Evolutionary conservation across 2,113 vertebrate species (phyloP).

Genomic region (Bostrychus sinensis): DNA sequence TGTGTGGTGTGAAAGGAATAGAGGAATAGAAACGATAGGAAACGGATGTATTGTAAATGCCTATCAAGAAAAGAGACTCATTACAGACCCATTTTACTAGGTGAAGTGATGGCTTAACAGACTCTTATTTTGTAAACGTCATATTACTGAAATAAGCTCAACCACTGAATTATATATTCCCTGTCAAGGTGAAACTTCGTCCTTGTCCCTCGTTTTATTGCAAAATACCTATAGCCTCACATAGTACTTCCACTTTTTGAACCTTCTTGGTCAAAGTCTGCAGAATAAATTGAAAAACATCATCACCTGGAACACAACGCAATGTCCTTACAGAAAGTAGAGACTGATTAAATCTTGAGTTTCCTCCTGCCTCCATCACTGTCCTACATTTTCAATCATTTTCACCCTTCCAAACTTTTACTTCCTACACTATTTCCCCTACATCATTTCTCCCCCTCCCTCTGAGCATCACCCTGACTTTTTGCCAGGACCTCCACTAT

Average conservation of each 20-base stretch:
- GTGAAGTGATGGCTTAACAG: too few species aligned
- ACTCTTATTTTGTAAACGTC: too few species aligned
- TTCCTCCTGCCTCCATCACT: neutral
- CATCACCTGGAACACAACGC: neutral
- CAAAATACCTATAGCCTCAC: neutral
- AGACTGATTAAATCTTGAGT: neutral
- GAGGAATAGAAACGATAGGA: too few species aligned
- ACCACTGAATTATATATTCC: too few species aligned
- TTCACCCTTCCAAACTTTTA: slow-evolving; percentile 1
- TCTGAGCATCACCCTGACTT: slow-evolving; percentile 22
- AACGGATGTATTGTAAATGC: too few species aligned
- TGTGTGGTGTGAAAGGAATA: too few species aligned
- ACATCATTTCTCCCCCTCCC: neutral
- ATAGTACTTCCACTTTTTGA: neutral
- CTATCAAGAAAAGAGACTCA: too few species aligned
- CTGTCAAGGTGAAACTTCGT: too few species aligned
- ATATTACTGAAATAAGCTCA: too few species aligned
- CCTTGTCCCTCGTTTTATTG: neutral
- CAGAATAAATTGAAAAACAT: neutral
- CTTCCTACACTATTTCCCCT: neutral
- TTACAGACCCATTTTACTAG: too few species aligned
- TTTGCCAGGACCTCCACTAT: slow-evolving; percentile 37
- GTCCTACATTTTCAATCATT: slow-evolving; percentile 1
- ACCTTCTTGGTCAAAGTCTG: neutral
- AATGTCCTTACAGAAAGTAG: slow-evolving; percentile 2